Percentiles rank a stretch among this genome's conserved stretches.
phyloP scores from a whole-genome alignment of 2,797 vertebrate species.

The Aplochiton taeniatus region DNA sequence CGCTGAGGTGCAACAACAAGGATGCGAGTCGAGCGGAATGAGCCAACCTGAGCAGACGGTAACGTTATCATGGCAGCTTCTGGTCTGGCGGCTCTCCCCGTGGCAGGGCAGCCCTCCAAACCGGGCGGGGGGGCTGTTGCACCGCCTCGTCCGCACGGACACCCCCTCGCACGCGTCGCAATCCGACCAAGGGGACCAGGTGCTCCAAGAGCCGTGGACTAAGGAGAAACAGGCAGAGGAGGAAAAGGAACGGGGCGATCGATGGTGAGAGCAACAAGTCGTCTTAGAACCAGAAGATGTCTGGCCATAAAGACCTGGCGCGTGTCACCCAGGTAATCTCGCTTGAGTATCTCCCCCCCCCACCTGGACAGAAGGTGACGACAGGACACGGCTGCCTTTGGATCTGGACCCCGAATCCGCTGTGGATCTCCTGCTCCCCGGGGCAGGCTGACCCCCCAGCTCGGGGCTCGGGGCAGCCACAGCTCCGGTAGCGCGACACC shows the following conservation, averaged over 20 bases:
- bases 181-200: conserved; percentile 80
- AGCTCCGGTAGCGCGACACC: conserved; percentile 82
- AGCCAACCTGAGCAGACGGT: conserved; percentile 78
- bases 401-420: conserved; percentile 73
- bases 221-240: background rate
- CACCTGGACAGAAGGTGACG: conserved; percentile 80
- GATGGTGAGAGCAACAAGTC: background rate
- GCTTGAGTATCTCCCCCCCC: background rate
- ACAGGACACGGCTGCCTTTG: conserved; percentile 78
- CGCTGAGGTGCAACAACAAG: background rate
- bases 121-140: conserved; percentile 77
- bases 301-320: background rate
- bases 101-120: conserved; percentile 83
- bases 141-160: conserved; percentile 72
- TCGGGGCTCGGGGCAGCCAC: conserved; percentile 79
- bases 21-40: background rate
- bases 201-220: conserved; percentile 84
- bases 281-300: background rate
- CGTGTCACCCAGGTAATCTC: background rate
- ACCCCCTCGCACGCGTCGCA: conserved; percentile 77
- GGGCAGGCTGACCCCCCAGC: conserved; percentile 72
- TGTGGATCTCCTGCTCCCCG: conserved; percentile 71
- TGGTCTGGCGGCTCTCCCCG: conserved; percentile 77
- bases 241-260: too few relatives aligned
- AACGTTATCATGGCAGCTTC: conserved; percentile 73